These are phyloP conservation scores for Sebastolobus altivelis DNA, from an alignment of 2,797 vertebrate species.

Conservation along the genomic window DNA sequence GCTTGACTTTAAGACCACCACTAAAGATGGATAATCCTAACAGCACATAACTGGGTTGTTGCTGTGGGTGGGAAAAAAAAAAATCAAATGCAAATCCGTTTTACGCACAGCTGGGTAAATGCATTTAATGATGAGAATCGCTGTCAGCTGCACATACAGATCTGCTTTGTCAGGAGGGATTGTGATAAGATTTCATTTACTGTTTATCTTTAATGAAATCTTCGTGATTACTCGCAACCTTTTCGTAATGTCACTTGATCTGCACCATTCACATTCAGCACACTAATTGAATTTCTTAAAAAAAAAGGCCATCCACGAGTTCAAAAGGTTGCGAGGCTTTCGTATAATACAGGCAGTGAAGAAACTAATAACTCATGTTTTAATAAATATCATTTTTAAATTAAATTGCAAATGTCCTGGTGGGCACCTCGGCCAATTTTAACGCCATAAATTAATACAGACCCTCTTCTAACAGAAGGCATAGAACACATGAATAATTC, in stretches of 20 bases:
- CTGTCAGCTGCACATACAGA: constrained; percentile 4
- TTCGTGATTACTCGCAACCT: constrained; percentile 3
- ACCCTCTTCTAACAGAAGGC: constrained; percentile 45
- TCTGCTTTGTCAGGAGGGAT: background rate
- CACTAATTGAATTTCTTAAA: constrained; percentile 6
- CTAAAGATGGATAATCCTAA: constrained; percentile 14
- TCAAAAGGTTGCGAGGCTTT: constrained; percentile 13
- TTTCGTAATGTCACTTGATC: constrained; percentile 9
- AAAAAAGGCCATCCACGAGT: constrained; percentile 12
- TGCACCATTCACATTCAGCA: constrained; percentile 19
- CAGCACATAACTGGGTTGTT: constrained; percentile 11
- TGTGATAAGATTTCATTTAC: constrained; percentile 19
- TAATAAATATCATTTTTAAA: constrained; percentile 59
- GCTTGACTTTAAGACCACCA: constrained; percentile 16
- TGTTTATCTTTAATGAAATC: constrained; percentile 18
- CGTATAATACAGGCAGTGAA: constrained; percentile 19
- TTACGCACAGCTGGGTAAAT: constrained; percentile 17
- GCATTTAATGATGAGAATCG: constrained; percentile 10
- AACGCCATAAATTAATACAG: constrained; percentile 59
- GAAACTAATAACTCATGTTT: constrained; percentile 35
- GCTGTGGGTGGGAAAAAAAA: background rate
- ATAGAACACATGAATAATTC: constrained; percentile 55
- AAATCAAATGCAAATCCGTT: constrained; percentile 31
- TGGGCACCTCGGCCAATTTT: constrained; percentile 41
- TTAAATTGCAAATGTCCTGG: constrained; percentile 45